phyloP scores from a whole-genome alignment of 2,888 invertebrate genomes.

The Pseudanteris insignis region DNA sequence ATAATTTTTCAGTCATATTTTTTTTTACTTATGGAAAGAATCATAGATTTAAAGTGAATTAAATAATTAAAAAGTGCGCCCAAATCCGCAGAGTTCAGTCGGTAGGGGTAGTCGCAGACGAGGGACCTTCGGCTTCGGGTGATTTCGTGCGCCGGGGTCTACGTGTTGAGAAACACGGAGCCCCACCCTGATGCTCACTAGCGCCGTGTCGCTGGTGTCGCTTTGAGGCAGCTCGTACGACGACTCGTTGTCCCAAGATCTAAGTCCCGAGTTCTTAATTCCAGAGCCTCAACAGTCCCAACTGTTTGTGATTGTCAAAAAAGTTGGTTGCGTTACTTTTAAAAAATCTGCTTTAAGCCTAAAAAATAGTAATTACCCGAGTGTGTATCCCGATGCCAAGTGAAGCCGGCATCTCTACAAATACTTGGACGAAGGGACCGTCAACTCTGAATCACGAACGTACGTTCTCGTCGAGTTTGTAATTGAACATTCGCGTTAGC shows the following conservation, averaged over 20 bases:
- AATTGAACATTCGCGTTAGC: slow-evolving; percentile 1
- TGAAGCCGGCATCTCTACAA: slow-evolving; percentile 4
- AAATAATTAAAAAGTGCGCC: no score
- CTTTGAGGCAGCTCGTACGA: slow-evolving; percentile 12
- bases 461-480: slow-evolving; percentile 4
- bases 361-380: slow-evolving; percentile 14
- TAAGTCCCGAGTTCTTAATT: no score
- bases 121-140: background rate
- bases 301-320: background rate
- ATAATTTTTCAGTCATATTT: no score
- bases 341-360: no score
- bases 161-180: slow-evolving; percentile 58
- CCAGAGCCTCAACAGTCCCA: background rate
- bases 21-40: no score
- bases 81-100: no score
- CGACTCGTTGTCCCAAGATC: background rate
- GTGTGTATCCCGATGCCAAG: slow-evolving; percentile 20
- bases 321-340: no score
- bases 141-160: slow-evolving; percentile 53
- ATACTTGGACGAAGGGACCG: background rate
- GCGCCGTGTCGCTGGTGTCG: slow-evolving; percentile 20
- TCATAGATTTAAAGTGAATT: no score
- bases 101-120: no score
- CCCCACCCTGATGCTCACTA: slow-evolving; percentile 62
- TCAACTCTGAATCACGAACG: background rate